Evolutionary conservation across 2,113 vertebrate genomes (phyloP).

Genomic region (Campylorhamphus procurvoides): DNA sequence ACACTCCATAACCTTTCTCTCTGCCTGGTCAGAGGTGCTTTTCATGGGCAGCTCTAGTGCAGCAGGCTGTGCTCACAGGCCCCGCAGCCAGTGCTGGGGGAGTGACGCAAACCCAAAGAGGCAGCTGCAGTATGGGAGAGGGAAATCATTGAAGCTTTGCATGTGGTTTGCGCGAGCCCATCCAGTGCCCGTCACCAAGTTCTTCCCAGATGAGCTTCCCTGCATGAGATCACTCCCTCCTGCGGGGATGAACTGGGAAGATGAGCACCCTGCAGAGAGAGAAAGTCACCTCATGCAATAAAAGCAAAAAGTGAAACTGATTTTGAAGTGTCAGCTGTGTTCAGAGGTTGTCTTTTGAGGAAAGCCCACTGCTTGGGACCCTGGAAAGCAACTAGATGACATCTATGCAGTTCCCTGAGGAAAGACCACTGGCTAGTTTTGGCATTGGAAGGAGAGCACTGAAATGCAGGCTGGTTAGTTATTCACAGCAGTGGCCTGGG

Average conservation of each 20-base stretch:
- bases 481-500: neutral
- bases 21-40: neutral
- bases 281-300: neutral
- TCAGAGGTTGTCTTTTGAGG: neutral
- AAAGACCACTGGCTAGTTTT: neutral
- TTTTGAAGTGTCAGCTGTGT: neutral
- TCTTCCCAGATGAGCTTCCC: neutral
- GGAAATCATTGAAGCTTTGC: neutral
- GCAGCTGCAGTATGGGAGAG: neutral
- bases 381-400: neutral
- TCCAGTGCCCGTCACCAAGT: neutral
- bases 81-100: neutral
- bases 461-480: neutral
- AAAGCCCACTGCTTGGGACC: neutral
- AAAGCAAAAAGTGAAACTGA: neutral
- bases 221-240: neutral
- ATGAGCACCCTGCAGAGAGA: fast-evolving
- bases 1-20: neutral
- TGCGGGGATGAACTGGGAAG: neutral
- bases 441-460: neutral
- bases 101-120: neutral
- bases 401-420: neutral
- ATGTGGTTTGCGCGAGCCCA: neutral
- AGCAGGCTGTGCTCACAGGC: neutral
- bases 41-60: neutral